phyloP scores from a whole-genome alignment of 2,113 vertebrate genomes.

The Oryzias curvinotus region DNA sequence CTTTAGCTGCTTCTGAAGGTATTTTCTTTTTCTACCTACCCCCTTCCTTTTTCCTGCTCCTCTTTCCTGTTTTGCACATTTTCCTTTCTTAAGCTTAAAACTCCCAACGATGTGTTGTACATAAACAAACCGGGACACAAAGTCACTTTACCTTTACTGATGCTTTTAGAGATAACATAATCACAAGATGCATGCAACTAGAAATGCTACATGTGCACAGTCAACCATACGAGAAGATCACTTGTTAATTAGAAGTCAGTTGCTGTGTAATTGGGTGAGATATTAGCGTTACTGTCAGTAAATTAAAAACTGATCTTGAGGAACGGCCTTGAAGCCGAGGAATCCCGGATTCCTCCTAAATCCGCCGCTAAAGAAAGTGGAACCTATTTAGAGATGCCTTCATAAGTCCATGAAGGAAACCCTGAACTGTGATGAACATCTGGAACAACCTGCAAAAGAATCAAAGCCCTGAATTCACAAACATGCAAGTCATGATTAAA shows the following conservation, averaged over 20 bases:
- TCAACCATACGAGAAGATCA: constrained; percentile 54
- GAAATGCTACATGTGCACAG: constrained; percentile 53
- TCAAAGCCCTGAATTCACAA: not conserved
- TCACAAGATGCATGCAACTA: constrained; percentile 43
- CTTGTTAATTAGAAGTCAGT: constrained; percentile 75
- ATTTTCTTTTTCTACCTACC: constrained; percentile 63
- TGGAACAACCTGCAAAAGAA: constrained; percentile 24
- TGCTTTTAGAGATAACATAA: constrained; percentile 55
- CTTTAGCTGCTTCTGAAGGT: constrained; percentile 81
- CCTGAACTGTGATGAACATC: constrained; percentile 54
- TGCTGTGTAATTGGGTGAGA: constrained; percentile 80
- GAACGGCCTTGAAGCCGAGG: constrained; percentile 57
- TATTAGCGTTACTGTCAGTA: constrained; percentile 78
- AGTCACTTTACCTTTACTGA: not conserved
- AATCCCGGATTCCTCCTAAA: constrained; percentile 29
- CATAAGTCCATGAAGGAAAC: constrained; percentile 8
- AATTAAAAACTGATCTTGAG: constrained; percentile 82
- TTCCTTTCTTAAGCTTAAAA: constrained; percentile 17
- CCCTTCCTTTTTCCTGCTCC: constrained; percentile 7
- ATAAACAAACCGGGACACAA: not conserved
- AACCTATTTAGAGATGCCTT: constrained; percentile 47
- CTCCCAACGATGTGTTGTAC: not conserved
- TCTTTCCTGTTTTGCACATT: not conserved
- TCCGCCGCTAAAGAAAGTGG: constrained; percentile 47
- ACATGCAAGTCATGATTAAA: constrained; percentile 1